phyloP scores from a whole-genome alignment of 2,888 invertebrate genomes.

The Scaptodrosophila latifasciaeformis region DNA sequence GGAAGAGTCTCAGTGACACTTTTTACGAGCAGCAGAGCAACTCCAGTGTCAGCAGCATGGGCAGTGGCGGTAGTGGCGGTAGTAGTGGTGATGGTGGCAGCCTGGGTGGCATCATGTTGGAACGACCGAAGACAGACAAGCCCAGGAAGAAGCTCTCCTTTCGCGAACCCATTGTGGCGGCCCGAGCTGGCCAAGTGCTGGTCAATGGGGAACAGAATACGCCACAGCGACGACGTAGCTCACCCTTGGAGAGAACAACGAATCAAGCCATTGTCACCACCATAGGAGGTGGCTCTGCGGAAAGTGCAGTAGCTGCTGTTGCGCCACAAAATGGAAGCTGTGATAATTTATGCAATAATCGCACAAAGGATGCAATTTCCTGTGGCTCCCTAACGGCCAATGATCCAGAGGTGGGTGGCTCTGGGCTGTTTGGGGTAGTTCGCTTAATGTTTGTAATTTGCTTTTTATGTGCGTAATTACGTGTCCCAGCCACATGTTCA shows the following conservation, averaged over 20 bases:
- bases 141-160: slow-evolving; percentile 91
- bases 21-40: slow-evolving; percentile 54
- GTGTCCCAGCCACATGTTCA: not conserved
- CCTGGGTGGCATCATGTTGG: slow-evolving; percentile 50
- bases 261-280: not conserved
- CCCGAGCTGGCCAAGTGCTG: slow-evolving; percentile 37
- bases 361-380: slow-evolving; percentile 54
- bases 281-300: slow-evolving; percentile 1
- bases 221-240: slow-evolving; percentile 55
- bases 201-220: slow-evolving; percentile 20
- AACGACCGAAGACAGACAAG: slow-evolving; percentile 73
- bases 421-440: slow-evolving; percentile 43
- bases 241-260: slow-evolving; percentile 49
- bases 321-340: slow-evolving; percentile 29
- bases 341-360: slow-evolving; percentile 65
- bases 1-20: slow-evolving; percentile 65
- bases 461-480: not conserved
- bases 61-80: slow-evolving; percentile 76
- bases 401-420: slow-evolving; percentile 50
- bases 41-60: slow-evolving; percentile 69
- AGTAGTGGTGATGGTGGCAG: slow-evolving; percentile 76
- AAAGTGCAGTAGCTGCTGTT: not conserved
- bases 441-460: slow-evolving; percentile 12
- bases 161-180: slow-evolving; percentile 81
- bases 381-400: slow-evolving; percentile 30